Evolutionary conservation across 1,140 invertebrate genomes (phyloP), one percentile per base, ranked within the genome.

Genomic region (Apocrypta bakeri): DNA sequence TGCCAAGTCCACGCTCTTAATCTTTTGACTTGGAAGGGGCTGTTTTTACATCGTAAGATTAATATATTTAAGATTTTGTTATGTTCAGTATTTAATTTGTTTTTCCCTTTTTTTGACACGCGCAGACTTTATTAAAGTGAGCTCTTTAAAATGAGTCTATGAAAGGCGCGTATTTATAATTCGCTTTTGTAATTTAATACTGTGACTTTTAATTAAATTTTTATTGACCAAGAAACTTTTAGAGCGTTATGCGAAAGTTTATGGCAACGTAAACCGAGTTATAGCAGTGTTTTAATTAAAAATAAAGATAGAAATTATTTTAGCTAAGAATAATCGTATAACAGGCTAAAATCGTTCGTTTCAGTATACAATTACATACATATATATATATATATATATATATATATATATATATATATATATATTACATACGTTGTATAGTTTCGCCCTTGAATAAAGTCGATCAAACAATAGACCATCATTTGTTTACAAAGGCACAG

Each of bases 1-100:
- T 33, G 68, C 68, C 68, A 69, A 69, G 68, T 69, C 31, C 4
- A 17, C 17, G 6, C n/a, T 69, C 33, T 69, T 69, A 69, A 69
- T 69, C 68, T 69, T 31, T 21, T 6, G 2, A 31, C 17, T 56
- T 3, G 21, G n/a, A 56, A 21, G 48, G 17, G n/a, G n/a, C 17
- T n/a, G n/a, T 37, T 37, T 37, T 37, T 37, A 37, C 9, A 9
- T 2, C 21, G 48, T 56, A 56, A 56, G 21, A 56, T 56, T 56
- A 56, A 21, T 56, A 21, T n/a, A 56, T 56, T 56, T 56, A 56
- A 56, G 48, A 21, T n/a, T 56, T 56, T 56, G 21, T 56, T 17
- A n/a, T n/a, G n/a, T n/a, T n/a, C n/a, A n/a, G n/a, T n/a, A n/a
- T n/a, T n/a, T n/a, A n/a, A n/a, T n/a, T n/a, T n/a, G n/a, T n/a